phyloP scores from a whole-genome alignment of 37 sponge, comb jelly and placozoan genomes.

The Halisarca cf. caerulea region DNA sequence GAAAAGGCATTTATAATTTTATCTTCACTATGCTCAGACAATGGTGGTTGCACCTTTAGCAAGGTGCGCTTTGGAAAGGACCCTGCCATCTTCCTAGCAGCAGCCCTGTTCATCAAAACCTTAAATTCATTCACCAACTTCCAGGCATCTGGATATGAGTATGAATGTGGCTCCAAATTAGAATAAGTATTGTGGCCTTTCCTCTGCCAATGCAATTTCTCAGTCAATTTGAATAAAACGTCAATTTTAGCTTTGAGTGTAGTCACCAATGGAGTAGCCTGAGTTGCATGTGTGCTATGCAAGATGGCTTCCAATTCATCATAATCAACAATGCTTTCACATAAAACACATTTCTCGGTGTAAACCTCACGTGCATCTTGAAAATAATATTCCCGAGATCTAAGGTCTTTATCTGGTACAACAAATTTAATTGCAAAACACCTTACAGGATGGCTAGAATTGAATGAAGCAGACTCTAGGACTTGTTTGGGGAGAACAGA shows the following conservation, averaged over 20 bases:
- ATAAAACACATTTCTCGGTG: no score
- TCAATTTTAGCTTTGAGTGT: neutral
- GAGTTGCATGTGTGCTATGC: neutral
- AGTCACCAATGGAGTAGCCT: neutral
- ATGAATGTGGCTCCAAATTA: neutral
- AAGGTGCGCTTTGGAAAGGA: slow-evolving; percentile 11
- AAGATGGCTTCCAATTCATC: neutral
- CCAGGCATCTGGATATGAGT: slow-evolving; percentile 38
- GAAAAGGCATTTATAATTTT: neutral
- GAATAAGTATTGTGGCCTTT: neutral
- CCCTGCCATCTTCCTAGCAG: slow-evolving; percentile 28
- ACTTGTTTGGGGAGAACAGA: neutral
- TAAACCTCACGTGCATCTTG: no score
- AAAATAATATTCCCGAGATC: no score
- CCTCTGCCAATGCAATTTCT: neutral
- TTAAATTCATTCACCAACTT: slow-evolving; percentile 65
- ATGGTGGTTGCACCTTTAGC: neutral
- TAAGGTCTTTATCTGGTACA: no score
- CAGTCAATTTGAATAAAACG: neutral
- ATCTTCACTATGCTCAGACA: neutral
- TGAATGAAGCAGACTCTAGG: neutral
- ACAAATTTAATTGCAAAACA: neutral
- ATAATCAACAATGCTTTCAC: no score
- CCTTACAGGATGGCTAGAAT: neutral
- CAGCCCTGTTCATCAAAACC: slow-evolving; percentile 58